These are phyloP conservation scores for Anagrus nilaparvatae DNA, from an alignment of 1,140 invertebrate species.

Conservation along the genomic window DNA sequence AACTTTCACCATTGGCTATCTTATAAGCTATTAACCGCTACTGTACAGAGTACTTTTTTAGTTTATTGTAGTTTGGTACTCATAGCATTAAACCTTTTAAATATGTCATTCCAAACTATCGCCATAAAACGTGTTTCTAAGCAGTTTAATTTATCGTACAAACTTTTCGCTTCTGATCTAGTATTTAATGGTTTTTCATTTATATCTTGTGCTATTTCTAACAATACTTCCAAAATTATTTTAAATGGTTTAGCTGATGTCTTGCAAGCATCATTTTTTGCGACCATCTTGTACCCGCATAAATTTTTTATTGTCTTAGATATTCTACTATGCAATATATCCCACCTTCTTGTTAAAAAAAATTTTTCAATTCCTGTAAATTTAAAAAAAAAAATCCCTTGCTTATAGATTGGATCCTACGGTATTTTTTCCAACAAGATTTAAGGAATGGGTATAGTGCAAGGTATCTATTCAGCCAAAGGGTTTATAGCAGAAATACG, in stretches of 20 bases:
- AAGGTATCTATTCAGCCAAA: slow-evolving; percentile 21
- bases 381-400: not conserved
- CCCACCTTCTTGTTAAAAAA: slow-evolving; percentile 2
- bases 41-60: not conserved
- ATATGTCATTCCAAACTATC: slow-evolving; percentile 3
- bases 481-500: slow-evolving; percentile 17
- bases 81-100: not conserved
- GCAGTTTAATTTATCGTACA: not conserved
- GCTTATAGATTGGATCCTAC: not conserved
- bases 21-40: not conserved
- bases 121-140: not conserved
- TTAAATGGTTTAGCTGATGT: slow-evolving; percentile 5
- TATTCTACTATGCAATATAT: not conserved
- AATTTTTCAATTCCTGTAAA: not conserved
- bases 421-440: slow-evolving; percentile 18
- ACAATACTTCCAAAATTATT: slow-evolving; percentile 8
- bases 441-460: slow-evolving; percentile 23
- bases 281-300: slow-evolving; percentile 14
- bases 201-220: slow-evolving; percentile 1
- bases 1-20: not conserved
- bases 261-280: slow-evolving; percentile 9
- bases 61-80: slow-evolving; percentile 3
- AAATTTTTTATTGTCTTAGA: slow-evolving; percentile 8
- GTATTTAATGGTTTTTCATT: slow-evolving; percentile 6
- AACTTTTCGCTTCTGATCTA: slow-evolving; percentile 9